Base-by-base conservation (phyloP, 92 coral and sea anemone species). In the Isaurus tuberculatus region DNA sequence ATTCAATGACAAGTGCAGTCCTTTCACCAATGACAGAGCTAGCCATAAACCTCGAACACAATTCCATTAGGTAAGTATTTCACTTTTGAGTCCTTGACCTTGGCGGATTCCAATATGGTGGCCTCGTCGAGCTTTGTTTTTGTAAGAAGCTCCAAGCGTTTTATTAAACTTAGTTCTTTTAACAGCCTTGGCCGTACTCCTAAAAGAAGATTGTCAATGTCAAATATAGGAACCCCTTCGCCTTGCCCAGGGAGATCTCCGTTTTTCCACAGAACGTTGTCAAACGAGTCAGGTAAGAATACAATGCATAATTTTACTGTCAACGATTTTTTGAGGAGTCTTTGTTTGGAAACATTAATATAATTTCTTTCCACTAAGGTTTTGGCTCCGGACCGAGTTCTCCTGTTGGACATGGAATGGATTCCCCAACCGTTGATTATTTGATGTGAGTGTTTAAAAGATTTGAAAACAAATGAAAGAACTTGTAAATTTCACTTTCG, bases 21-120 rank as follows among this genome's bases (percentile, higher is more conserved):
- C 95, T 95, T 85, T 97, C 99, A 48, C 99, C 99, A 33, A 91
- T 97, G 84, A 90, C 99, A 36, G 95, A 97, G 92, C 81, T 97
- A 29, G 88, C 99, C 34, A 89, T 86, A 90, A 97, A 90, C 87
- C 80, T 94, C 43, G 97, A 97, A 72, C 88, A 89, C 87, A 97
- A 90, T 71, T 92, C 92, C 69, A 93, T 91, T 69, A 90, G 97
- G 91, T 91, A 83, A 63, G 90, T 75, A 2, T 9, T 26, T 63
- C 27, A 70, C 75, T 55, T 43, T 32, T 46, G 72, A 33, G 57
- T 63, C 25, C 1, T 63, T 63, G 15, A 26, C 26, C 69, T 26
- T 26, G 33, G 6, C 60, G 22, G 66, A 36, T 11, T 71, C 70
- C 67, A 64, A 20, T 65, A 70, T 61, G 69, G 80, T 55, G 68